Evolutionary conservation across 2,888 invertebrate species (phyloP), one percentile per base, ranked within the genome.

Genomic region (Laothoe populi): DNA sequence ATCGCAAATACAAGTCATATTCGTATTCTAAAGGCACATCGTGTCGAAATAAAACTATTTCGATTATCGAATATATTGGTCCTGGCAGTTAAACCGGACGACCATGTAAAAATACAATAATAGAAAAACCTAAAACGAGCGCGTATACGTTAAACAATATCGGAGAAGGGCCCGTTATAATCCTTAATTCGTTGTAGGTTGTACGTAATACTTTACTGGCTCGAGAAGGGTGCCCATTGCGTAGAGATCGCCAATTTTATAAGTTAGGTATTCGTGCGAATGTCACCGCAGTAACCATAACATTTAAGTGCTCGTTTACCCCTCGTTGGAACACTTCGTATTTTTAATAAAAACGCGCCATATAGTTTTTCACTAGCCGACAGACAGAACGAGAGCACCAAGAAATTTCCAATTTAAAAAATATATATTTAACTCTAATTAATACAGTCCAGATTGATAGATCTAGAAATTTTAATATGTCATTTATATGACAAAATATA

Each of bases 251-350:
- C 87, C 87, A 86, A 86, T 90, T 90, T 91, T 88, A 85, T 90
- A 89, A 89, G 90, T 88, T 87, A 85, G 86, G 83, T 85, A 86
- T 87, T 86, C 82, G 81, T 84, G 82, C 81, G 82, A 88, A 85
- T 88, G 89, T 89, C 88, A 85, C 89, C 86, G 86, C 89, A 85
- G 86, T 90, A 87, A 88, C 89, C 88, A 86, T 92, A 89, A 91
- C 87, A 73, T 90, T 92, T 91, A 87, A 91, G 86, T 88, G 87
- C 81, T 78, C 82, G 83, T 92, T 90, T 75, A 73, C 88, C 86
- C 88, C 88, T 90, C 86, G 87, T 89, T 83, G 83, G 83, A 82
- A 82, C 84, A 87, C 84, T 88, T 79, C 84, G 87, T 86, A 85
- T 87, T 90, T 90, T 91, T 87, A 87, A 86, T 87, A 86, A 90